Base-by-base conservation (phyloP, 2,888 invertebrate species). In the Bugula neritina region DNA sequence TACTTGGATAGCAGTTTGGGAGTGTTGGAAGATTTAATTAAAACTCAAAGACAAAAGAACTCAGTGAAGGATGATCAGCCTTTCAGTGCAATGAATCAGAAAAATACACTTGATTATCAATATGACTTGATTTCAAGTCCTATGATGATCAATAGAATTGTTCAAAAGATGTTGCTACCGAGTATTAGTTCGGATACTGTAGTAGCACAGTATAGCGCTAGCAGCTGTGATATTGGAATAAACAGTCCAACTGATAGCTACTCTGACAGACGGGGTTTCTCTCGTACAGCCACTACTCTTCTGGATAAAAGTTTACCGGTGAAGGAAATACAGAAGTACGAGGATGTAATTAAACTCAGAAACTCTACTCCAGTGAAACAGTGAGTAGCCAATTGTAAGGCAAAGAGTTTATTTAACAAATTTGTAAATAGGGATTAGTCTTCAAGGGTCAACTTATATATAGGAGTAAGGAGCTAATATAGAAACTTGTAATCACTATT, bases 131-230 rank as follows among this genome's bases (percentile, higher is more conserved):
- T 63, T 23, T 63, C 63, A 25, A 63, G 63, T 34, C 63, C 63
- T 2, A 63, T 63, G 63, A 63, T 63, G 63, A 29, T 63, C 63
- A 63, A 63, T 63, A 43, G 43, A 43, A 43, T 43, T 10, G 43
- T 43, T 3, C 43, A 43, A 17, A 43, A 43, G 63, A 27, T 63
- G 27, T 31, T 25, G 31, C 27, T 63, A 31, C 63, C 63, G 31
- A 34, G 31, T 63, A 63, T 63, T n/a, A 10, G 31, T 10, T 31
- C 43, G 17, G 43, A 43, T 17, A 43, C 43, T 43, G 17, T 17
- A 43, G 17, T 10, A 17, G 17, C 10, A 17, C 43, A 43, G 10
- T 43, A 43, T n/a, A 13, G 58, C 17, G 17, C 5, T 17, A 43
- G 43, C 43, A 43, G 43, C 43, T 10, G 43, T 43, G 17, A 17